A percentile compares a stretch with the other conserved stretches of the same genome.
Evolutionary conservation across 2,797 vertebrate genomes (phyloP).

Genomic region (Pipistrellus nathusii): DNA sequence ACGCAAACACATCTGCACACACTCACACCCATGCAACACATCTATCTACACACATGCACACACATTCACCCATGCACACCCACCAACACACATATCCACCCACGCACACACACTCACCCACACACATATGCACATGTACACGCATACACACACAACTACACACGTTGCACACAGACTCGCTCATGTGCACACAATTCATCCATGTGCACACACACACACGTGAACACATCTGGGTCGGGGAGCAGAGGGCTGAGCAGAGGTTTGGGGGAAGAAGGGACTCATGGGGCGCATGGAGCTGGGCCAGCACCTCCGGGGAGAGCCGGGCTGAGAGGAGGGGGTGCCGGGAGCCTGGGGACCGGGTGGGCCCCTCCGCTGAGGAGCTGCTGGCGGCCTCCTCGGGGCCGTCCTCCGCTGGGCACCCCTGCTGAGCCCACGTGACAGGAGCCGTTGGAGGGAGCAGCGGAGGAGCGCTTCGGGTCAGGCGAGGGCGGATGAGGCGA

Average conservation of each 20-base stretch:
- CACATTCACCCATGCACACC: neutral
- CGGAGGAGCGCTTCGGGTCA: neutral
- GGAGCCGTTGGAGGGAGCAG: neutral
- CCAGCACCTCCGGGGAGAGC: neutral
- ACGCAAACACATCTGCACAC: no score
- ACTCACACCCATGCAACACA: neutral
- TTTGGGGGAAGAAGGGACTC: neutral
- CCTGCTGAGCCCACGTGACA: neutral
- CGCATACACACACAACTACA: no score
- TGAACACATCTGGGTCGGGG: neutral
- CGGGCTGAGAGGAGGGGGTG: no score
- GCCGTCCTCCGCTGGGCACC: rapidly evolving
- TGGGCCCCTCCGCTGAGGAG: neutral
- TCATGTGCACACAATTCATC: neutral
- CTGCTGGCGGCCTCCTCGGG: no score
- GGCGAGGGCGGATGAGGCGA: rapidly evolving
- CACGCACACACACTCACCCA: neutral
- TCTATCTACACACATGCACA: neutral
- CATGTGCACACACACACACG: no score
- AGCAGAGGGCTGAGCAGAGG: neutral
- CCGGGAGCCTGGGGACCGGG: neutral
- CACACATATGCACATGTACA: no score
- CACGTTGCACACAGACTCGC: no score
- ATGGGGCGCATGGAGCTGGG: rapidly evolving
- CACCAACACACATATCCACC: neutral